These are phyloP conservation scores for Catharus ustulatus DNA, from an alignment of 2,797 vertebrate species.

Conservation along the genomic window DNA sequence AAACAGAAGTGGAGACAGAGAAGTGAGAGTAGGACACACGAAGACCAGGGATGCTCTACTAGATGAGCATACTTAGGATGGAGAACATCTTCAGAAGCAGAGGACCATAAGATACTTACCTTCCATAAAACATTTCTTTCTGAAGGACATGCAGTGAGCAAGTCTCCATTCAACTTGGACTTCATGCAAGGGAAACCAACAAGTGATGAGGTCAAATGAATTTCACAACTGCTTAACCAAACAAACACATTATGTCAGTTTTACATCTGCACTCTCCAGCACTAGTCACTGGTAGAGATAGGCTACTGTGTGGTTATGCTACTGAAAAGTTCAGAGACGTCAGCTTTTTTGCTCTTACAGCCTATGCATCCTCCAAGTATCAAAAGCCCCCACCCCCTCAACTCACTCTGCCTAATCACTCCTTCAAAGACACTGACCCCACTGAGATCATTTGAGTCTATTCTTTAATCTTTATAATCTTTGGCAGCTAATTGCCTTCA, in stretches of 20 bases:
- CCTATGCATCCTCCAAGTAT: background rate
- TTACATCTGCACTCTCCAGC: background rate
- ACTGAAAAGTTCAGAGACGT: background rate
- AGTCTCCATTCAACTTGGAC: background rate
- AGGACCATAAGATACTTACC: background rate
- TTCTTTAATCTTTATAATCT: constrained; percentile 14
- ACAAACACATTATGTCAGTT: background rate
- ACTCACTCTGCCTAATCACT: background rate
- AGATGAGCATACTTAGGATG: background rate
- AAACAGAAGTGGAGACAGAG: background rate
- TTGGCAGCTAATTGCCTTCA: background rate
- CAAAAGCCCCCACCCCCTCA: background rate
- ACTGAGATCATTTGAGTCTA: background rate
- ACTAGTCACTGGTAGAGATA: background rate
- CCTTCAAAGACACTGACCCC: background rate
- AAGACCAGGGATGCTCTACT: background rate
- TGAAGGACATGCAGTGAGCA: background rate
- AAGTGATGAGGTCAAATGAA: background rate
- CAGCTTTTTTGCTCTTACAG: background rate
- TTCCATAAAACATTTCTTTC: background rate
- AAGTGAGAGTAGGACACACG: background rate
- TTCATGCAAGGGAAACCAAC: background rate
- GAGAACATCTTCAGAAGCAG: background rate
- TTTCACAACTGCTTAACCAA: background rate
- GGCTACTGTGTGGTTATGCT: background rate